These are phyloP conservation scores for Lamellibrachia luymesi DNA, from an alignment of 1,140 invertebrate genomes.

Conservation along the genomic window DNA sequence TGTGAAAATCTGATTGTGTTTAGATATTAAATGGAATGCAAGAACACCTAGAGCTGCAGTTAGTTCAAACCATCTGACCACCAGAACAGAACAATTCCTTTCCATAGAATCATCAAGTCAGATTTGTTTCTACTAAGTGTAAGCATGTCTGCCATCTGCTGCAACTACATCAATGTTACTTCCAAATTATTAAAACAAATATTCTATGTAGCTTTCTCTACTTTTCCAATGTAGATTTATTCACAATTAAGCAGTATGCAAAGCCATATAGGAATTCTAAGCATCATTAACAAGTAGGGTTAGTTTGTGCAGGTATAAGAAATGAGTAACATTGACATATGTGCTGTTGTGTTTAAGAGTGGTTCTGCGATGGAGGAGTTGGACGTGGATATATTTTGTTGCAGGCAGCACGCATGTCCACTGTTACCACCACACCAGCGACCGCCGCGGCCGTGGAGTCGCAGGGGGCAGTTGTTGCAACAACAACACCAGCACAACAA, in stretches of 20 bases:
- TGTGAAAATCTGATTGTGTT: background rate
- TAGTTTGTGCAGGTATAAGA: too few relatives aligned
- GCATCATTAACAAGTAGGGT: too few relatives aligned
- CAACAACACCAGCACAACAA: background rate
- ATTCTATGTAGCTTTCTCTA: too few relatives aligned
- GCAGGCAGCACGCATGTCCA: constrained; percentile 38
- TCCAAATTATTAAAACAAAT: too few relatives aligned
- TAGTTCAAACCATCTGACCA: background rate
- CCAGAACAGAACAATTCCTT: background rate
- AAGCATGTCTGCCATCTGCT: background rate
- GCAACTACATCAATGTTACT: too few relatives aligned
- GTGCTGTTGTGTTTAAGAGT: background rate
- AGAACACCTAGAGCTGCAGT: background rate
- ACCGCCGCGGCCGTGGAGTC: constrained; percentile 24
- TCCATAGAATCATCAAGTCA: background rate
- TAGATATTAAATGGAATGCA: background rate
- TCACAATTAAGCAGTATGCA: too few relatives aligned
- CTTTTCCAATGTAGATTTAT: too few relatives aligned
- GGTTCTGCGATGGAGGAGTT: background rate
- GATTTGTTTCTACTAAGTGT: background rate
- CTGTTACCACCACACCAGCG: constrained; percentile 21
- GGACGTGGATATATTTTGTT: constrained; percentile 13
- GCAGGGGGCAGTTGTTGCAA: background rate
- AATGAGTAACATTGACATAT: too few relatives aligned
- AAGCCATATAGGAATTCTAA: too few relatives aligned